These are phyloP conservation scores for Adelosebastes latens DNA, from an alignment of 2,797 vertebrate genomes.

Conservation along the genomic window DNA sequence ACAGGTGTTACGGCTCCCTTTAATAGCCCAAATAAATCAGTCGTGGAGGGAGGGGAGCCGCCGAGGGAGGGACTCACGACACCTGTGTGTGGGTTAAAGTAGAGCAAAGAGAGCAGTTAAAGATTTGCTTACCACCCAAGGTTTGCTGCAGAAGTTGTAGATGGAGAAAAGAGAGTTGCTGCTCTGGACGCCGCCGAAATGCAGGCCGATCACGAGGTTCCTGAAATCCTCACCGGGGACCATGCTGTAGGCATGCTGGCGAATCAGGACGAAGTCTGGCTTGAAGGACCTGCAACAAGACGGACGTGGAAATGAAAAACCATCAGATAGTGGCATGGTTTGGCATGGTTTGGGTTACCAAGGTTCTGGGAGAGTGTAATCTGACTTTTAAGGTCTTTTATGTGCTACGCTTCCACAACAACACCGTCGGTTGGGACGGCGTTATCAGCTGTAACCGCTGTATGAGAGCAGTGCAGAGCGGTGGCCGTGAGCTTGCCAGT, in stretches of 20 bases:
- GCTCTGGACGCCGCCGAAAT: constrained; percentile 88
- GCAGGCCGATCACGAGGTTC: constrained; percentile 93
- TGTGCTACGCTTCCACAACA: no score
- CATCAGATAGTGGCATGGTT: not conserved
- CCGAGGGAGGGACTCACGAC: not conserved
- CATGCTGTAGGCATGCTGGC: constrained; percentile 97
- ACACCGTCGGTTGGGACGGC: no score
- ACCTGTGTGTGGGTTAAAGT: constrained; percentile 18
- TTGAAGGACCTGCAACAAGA: constrained; percentile 89
- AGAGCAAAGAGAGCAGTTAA: not conserved
- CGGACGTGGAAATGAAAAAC: not conserved
- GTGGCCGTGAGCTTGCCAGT: no score
- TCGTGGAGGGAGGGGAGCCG: constrained; percentile 6
- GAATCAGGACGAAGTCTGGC: constrained; percentile 93
- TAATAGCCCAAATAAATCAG: constrained; percentile 69
- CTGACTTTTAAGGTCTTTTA: not conserved
- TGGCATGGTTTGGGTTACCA: not conserved
- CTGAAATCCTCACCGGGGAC: constrained; percentile 93
- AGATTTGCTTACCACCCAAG: constrained; percentile 82
- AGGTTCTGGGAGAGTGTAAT: not conserved
- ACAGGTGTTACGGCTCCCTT: constrained; percentile 57
- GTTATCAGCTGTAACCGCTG: no score
- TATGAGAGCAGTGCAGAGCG: no score
- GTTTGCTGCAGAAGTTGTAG: constrained; percentile 99
- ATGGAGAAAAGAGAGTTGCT: constrained; percentile 95